phyloP scores from a whole-genome alignment of 2,888 invertebrate genomes.

The Himalopsyche tibetana region DNA sequence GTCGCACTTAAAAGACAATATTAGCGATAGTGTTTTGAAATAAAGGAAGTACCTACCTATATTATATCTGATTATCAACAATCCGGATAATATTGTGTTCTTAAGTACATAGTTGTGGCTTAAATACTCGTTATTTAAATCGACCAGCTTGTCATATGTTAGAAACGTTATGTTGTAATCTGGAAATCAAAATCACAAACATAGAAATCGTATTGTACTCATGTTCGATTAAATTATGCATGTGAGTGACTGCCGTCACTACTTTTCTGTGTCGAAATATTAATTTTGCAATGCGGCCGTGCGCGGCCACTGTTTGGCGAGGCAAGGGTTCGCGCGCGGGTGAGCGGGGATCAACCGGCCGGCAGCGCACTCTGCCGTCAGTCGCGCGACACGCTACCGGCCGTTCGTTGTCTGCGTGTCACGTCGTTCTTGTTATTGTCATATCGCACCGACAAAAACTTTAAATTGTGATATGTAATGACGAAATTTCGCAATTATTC shows the following conservation, averaged over 20 bases:
- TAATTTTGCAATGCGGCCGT: constrained; percentile 52
- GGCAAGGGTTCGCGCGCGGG: constrained; percentile 48
- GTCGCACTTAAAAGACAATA: too few species aligned
- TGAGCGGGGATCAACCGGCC: constrained; percentile 36
- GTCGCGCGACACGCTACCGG: constrained; percentile 63
- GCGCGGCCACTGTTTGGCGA: constrained; percentile 16
- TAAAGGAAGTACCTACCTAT: too few species aligned
- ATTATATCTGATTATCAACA: too few species aligned
- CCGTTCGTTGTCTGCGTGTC: constrained; percentile 75
- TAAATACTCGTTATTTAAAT: too few species aligned
- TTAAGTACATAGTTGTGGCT: too few species aligned
- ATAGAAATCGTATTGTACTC: constrained; percentile 4
- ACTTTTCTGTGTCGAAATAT: constrained; percentile 52
- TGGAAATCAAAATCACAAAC: constrained; percentile 4
- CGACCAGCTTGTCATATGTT: not conserved
- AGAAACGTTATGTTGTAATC: not conserved
- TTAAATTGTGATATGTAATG: constrained; percentile 47
- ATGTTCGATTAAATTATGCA: constrained; percentile 45
- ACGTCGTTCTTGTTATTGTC: constrained; percentile 70
- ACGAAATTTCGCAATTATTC: constrained; percentile 14
- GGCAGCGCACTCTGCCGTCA: constrained; percentile 62
- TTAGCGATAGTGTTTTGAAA: too few species aligned
- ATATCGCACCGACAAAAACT: constrained; percentile 57
- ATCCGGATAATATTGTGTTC: too few species aligned
- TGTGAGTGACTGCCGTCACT: constrained; percentile 21